phyloP scores from a whole-genome alignment of 2,888 invertebrate species.

The Allolobophora icterica region DNA sequence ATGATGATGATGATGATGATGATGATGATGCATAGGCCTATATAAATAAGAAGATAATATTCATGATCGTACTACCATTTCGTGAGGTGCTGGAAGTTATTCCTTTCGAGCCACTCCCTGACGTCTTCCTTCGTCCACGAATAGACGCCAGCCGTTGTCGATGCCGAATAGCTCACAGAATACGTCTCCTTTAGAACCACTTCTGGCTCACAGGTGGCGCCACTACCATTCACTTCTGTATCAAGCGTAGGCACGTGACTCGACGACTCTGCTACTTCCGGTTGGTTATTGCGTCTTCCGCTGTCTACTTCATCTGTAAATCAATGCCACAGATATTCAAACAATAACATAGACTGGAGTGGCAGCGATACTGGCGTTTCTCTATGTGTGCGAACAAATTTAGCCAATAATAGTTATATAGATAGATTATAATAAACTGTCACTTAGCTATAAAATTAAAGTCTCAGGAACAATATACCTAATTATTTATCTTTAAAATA shows the following conservation, averaged over 20 bases:
- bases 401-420: neutral
- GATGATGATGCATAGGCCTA: too few relatives aligned
- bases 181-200: neutral
- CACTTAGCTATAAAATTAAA: neutral
- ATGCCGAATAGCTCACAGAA: neutral
- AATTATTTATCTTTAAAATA: neutral
- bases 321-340: neutral
- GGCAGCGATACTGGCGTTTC: neutral
- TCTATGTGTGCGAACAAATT: neutral
- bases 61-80: neutral
- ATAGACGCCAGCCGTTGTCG: neutral
- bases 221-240: neutral
- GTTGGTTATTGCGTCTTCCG: neutral
- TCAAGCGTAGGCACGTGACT: neutral
- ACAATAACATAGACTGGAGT: neutral
- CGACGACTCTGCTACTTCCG: neutral
- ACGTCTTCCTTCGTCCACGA: neutral
- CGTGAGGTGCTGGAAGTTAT: neutral
- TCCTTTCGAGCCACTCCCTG: constrained; percentile 7
- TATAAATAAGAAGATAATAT: neutral
- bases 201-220: neutral
- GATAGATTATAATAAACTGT: too few relatives aligned
- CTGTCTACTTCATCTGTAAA: neutral
- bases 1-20: too few relatives aligned
- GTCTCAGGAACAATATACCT: neutral